These are phyloP conservation scores for Amiota minor DNA, from an alignment of 2,888 invertebrate genomes.

Conservation along the genomic window DNA sequence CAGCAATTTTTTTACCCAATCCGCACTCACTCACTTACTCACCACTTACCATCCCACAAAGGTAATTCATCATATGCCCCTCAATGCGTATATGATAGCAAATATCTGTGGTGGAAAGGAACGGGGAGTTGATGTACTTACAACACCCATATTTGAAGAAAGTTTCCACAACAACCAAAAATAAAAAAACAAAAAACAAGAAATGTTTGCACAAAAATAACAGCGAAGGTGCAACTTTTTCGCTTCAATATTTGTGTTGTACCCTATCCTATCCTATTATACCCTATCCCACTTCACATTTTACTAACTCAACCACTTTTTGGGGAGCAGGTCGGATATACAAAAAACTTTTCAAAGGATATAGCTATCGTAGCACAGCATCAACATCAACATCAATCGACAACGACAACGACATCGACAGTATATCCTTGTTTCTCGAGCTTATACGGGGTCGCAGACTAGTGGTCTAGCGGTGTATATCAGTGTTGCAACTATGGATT, in stretches of 20 bases:
- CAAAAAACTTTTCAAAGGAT: no score
- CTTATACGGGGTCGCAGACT: no score
- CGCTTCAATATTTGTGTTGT: constrained; percentile 14
- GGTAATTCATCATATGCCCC: constrained; percentile 11
- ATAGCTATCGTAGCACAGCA: no score
- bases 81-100: not conserved
- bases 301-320: no score
- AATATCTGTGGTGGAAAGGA: no score
- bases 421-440: no score
- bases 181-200: not conserved
- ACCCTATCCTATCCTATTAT: not conserved
- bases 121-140: no score
- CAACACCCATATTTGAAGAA: no score
- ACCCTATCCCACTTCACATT: no score
- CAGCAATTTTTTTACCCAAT: not conserved
- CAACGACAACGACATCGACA: no score
- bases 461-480: constrained; percentile 56
- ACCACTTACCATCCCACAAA: not conserved
- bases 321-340: no score
- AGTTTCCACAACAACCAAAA: not conserved
- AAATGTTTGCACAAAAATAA: constrained; percentile 36
- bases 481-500: constrained; percentile 56
- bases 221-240: constrained; percentile 48
- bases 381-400: no score
- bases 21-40: not conserved